phyloP scores from a whole-genome alignment of 2,113 vertebrate species.

The Tupaia tana region DNA sequence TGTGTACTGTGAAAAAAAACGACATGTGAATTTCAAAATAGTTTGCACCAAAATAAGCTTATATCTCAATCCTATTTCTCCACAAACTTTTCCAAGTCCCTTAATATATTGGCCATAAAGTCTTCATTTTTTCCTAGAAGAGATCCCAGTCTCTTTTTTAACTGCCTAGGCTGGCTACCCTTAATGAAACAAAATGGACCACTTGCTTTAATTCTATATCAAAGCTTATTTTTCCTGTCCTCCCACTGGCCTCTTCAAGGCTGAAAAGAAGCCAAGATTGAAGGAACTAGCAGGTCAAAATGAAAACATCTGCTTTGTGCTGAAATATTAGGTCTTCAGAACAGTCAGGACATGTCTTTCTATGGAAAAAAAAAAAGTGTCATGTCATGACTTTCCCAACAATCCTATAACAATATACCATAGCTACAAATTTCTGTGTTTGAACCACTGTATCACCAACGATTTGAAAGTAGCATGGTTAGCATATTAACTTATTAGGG shows the following conservation, averaged over 20 bases:
- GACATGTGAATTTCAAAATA: too few species aligned
- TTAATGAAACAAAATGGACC: neutral
- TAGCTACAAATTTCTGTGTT: constrained; percentile 45
- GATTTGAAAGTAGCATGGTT: neutral
- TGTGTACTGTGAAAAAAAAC: too few species aligned
- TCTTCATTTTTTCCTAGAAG: neutral
- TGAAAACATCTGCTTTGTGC: neutral
- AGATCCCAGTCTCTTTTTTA: neutral
- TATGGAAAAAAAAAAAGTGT: too few species aligned
- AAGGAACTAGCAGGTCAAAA: neutral
- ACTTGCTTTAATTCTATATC: neutral
- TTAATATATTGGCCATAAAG: neutral
- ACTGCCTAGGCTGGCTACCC: neutral
- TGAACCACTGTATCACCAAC: neutral
- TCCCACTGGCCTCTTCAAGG: neutral
- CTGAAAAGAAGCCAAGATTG: neutral
- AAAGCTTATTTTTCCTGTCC: neutral
- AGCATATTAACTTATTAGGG: constrained; percentile 55
- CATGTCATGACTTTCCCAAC: too few species aligned
- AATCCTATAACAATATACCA: neutral
- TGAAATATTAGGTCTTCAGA: neutral
- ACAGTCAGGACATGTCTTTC: too few species aligned
- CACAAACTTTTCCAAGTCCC: too few species aligned
- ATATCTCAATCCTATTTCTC: too few species aligned
- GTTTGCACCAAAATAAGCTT: too few species aligned